Evolutionary conservation across 2,888 invertebrate genomes (phyloP).

Genomic region (Uropetala carovei): DNA sequence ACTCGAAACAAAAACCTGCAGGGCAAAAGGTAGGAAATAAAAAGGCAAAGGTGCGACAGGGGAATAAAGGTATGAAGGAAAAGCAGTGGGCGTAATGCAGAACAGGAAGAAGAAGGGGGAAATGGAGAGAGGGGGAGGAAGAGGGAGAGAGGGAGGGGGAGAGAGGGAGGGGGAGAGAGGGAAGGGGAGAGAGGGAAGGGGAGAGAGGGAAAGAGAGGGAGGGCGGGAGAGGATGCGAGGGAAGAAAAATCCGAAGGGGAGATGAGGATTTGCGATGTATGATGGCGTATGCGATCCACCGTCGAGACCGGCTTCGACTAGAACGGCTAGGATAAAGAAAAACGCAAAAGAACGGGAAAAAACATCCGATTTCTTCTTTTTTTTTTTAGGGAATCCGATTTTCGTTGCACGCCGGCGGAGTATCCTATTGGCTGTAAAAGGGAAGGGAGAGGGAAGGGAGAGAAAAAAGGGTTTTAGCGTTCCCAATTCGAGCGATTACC

Average conservation of each 20-base stretch:
- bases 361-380: background rate
- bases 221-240: background rate
- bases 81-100: background rate
- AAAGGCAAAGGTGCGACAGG: background rate
- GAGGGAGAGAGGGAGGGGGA: background rate
- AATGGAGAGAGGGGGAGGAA: background rate
- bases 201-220: background rate
- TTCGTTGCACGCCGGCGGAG: background rate
- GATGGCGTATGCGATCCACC: background rate
- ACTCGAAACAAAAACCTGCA: background rate
- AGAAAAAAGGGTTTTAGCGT: background rate
- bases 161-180: background rate
- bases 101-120: background rate
- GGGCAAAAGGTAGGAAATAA: background rate
- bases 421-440: background rate
- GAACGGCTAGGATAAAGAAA: background rate
- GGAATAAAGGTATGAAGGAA: background rate
- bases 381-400: background rate
- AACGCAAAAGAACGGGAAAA: background rate
- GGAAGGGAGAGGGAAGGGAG: background rate
- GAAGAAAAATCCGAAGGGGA: background rate
- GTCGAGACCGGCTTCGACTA: background rate
- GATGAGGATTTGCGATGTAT: background rate
- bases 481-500: slow-evolving; percentile 11
- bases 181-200: background rate